These are phyloP conservation scores for Thamnophis sirtalis DNA, from an alignment of 2,113 vertebrate species.

Conservation along the genomic window DNA sequence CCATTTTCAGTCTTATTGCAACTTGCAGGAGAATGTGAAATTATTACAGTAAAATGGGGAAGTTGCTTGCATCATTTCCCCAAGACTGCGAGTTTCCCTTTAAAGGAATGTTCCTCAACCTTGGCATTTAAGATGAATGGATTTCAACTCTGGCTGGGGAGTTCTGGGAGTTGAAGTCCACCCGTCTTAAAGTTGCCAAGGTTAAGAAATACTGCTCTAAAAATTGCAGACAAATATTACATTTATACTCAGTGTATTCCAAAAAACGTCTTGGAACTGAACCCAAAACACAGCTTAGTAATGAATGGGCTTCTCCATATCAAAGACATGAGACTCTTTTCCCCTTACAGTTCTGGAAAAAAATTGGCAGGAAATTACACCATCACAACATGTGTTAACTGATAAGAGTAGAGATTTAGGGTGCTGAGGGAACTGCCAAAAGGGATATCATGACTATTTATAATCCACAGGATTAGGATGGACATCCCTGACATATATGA, in stretches of 20 bases:
- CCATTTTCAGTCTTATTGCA: background rate
- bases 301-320: background rate
- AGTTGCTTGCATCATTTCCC: background rate
- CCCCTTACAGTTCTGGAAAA: background rate
- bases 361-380: background rate
- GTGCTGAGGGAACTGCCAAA: background rate
- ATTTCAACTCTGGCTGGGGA: background rate
- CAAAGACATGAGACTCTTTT: background rate
- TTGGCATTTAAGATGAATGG: background rate
- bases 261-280: background rate
- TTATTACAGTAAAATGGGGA: background rate
- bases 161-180: background rate
- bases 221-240: background rate
- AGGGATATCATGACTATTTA: background rate
- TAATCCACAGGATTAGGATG: background rate
- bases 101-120: background rate
- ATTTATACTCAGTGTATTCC: background rate
- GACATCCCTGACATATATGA: background rate
- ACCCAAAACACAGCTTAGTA: background rate
- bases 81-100: background rate
- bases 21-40: background rate
- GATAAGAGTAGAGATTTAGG: background rate
- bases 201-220: background rate
- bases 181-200: background rate
- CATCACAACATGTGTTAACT: background rate